phyloP scores from a whole-genome alignment of 92 coral and sea anemone genomes.

The Palythoa heliodiscus region DNA sequence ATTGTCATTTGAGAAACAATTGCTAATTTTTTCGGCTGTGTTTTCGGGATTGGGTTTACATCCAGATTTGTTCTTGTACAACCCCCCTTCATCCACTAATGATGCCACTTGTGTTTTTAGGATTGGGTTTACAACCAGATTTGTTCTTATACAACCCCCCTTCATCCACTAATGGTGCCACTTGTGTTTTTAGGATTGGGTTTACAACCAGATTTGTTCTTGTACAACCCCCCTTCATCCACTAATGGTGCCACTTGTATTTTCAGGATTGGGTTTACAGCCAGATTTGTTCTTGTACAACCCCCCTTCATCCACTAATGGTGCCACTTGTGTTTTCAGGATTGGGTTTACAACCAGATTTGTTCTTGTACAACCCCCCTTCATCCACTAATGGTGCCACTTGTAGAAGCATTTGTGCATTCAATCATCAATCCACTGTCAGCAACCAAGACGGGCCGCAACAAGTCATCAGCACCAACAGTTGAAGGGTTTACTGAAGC shows the following conservation, averaged over 20 bases:
- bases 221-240: constrained; percentile 90
- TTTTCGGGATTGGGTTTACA: constrained; percentile 88
- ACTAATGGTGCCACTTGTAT: constrained; percentile 77
- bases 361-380: constrained; percentile 83
- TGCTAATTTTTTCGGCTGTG: neutral
- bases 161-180: constrained; percentile 81
- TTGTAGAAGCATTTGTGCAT: constrained; percentile 88
- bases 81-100: constrained; percentile 91
- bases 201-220: constrained; percentile 80
- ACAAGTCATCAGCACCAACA: constrained; percentile 51
- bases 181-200: constrained; percentile 92
- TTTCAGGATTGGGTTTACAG: constrained; percentile 89
- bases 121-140: constrained; percentile 94
- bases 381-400: constrained; percentile 80
- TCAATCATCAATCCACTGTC: constrained; percentile 88
- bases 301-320: constrained; percentile 90
- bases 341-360: constrained; percentile 91
- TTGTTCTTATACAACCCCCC: constrained; percentile 78
- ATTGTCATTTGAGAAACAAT: neutral
- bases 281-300: constrained; percentile 77
- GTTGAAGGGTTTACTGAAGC: constrained; percentile 89
- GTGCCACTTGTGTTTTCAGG: constrained; percentile 80
- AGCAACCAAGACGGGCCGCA: constrained; percentile 56
- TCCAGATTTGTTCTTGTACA: constrained; percentile 76
- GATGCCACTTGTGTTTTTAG: constrained; percentile 75